Evolutionary conservation across 2,888 invertebrate species (phyloP), one percentile per base, ranked within the genome.

Genomic region (Sminthurinus aureus): DNA sequence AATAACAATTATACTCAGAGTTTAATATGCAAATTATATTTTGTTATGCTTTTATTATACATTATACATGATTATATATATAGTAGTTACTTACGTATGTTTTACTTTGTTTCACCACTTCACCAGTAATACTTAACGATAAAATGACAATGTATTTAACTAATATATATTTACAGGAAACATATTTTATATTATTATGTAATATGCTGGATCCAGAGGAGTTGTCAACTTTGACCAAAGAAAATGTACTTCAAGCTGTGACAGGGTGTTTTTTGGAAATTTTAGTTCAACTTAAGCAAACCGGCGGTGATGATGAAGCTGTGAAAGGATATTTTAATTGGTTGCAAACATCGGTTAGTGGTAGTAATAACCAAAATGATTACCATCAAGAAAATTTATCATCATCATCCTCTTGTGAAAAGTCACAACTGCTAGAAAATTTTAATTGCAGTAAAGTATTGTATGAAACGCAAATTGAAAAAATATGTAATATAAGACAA

Each of bases 181-280:
- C n/a, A n/a, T n/a, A n/a, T n/a, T n/a, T n/a, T n/a, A n/a, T n/a
- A n/a, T n/a, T 58, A 58, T 11, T 58, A 15, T 12, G 15, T 58
- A 58, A 58, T 3, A 79, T 79, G 79, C 71, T 79, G 12, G 79
- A 79, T 66, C 79, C 50, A 22, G 79, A 79, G 24, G 50, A 66
- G 8, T 3, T 79, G 12, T n/a, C 15, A 51, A 9, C 50, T 8
- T 24, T 79, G 20, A 71, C n/a, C n/a, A n/a, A n/a, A 51, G 79
- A 71, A 50, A 66, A 4, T 3, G 20, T 15, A 13, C 12, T 79
- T 4, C 66, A 79, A 71, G 71, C 20, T n/a, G 0, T 79, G 2
- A 79, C 69, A 26, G 69, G 69, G 2, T 50, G 50, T 20, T 50
- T 79, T 20, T 12, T 79, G 50, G 69, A 79, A 13, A 3, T 79